Evolutionary conservation across 2,888 invertebrate genomes (phyloP).

Genomic region (Tenthredo distinguenda): DNA sequence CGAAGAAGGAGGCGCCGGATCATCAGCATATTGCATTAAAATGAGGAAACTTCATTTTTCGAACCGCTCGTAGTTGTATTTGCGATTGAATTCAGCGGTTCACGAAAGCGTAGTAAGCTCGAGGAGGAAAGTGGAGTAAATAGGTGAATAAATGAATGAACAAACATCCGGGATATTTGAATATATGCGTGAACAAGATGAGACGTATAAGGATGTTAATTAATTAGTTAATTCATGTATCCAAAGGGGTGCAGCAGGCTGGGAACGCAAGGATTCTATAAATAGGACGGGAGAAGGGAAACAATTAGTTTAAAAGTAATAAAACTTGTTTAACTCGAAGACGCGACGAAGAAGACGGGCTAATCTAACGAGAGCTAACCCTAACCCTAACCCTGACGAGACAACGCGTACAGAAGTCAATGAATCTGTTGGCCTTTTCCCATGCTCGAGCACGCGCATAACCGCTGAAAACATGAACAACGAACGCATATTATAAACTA

Average conservation of each 20-base stretch:
- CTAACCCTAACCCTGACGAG: slow-evolving; percentile 55
- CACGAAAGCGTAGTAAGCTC: neutral
- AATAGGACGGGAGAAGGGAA: slow-evolving; percentile 58
- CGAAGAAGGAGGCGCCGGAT: neutral
- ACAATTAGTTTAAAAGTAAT: slow-evolving; percentile 68
- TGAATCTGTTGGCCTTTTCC: slow-evolving; percentile 60
- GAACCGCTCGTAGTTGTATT: neutral
- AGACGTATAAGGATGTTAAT: neutral
- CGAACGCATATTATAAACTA: neutral
- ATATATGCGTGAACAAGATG: neutral
- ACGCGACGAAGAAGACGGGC: slow-evolving; percentile 27
- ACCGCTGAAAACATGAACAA: slow-evolving; percentile 14
- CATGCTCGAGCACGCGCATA: slow-evolving; percentile 60
- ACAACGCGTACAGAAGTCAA: slow-evolving; percentile 60
- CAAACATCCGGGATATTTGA: slow-evolving; percentile 9
- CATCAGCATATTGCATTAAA: neutral
- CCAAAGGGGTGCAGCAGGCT: neutral
- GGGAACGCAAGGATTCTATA: slow-evolving; percentile 32
- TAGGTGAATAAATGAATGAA: neutral
- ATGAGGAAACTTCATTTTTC: neutral
- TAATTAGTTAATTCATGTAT: slow-evolving; percentile 15
- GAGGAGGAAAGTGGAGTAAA: neutral
- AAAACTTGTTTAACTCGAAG: slow-evolving; percentile 58
- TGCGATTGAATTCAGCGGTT: neutral
- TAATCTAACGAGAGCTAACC: slow-evolving; percentile 60